Evolutionary conservation across 2,888 invertebrate species (phyloP).

Genomic region (Parnassius mnemosyne): DNA sequence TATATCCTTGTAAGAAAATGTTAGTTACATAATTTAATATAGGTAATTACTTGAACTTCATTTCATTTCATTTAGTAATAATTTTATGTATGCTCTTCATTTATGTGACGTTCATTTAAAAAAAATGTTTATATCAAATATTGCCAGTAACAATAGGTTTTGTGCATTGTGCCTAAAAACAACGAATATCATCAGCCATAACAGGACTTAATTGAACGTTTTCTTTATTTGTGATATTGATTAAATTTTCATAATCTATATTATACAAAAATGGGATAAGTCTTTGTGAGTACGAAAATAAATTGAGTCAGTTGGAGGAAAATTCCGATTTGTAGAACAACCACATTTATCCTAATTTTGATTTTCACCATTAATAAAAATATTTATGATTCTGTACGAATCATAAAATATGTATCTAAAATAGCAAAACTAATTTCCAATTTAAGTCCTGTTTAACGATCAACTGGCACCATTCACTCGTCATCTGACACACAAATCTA

Average conservation of each 20-base stretch:
- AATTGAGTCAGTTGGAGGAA: not conserved
- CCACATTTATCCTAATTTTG: not conserved
- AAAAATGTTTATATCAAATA: not conserved
- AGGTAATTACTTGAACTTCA: not conserved
- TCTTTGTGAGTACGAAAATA: constrained; percentile 11
- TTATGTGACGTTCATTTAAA: not conserved
- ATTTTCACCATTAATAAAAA: not conserved
- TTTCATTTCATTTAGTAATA: too few species aligned
- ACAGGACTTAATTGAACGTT: constrained; percentile 13
- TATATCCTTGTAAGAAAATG: constrained; percentile 65
- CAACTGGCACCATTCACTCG: constrained; percentile 47
- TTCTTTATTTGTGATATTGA: too few species aligned
- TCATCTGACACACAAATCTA: constrained; percentile 45
- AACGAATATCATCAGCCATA: constrained; percentile 9
- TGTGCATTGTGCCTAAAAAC: constrained; percentile 7
- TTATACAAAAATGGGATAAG: too few species aligned
- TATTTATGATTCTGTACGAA: not conserved
- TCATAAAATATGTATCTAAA: too few species aligned
- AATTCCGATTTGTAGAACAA: not conserved
- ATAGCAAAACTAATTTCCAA: not conserved
- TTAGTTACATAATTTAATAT: constrained; percentile 48
- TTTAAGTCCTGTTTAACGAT: constrained; percentile 36
- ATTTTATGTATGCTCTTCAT: too few species aligned
- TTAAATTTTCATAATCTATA: too few species aligned
- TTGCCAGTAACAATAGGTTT: constrained; percentile 17